A percentile compares a stretch with the other conserved stretches of the same genome.
phyloP scores from a whole-genome alignment of 2,888 invertebrate genomes.

The Athetis lepigone region DNA sequence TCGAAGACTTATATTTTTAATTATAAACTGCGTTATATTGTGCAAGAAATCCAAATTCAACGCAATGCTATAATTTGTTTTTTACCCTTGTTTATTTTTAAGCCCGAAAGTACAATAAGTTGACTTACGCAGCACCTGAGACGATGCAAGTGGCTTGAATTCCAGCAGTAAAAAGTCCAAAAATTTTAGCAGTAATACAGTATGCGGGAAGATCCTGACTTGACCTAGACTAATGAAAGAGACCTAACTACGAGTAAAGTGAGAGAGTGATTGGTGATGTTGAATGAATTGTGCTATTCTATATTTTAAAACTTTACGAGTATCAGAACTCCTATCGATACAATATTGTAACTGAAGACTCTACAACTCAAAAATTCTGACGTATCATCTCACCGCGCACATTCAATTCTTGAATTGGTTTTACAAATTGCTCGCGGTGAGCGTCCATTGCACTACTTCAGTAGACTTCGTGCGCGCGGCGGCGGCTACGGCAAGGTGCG shows the following conservation, averaged over 20 bases:
- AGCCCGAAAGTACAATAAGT: not conserved
- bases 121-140: conserved; percentile 1
- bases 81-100: not conserved
- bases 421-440: too few relatives aligned
- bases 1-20: not conserved
- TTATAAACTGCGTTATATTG: not conserved
- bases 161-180: conserved; percentile 9
- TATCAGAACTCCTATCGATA: too few relatives aligned
- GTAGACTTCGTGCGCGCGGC: too few relatives aligned
- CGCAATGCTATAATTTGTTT: conserved; percentile 7
- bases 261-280: not conserved
- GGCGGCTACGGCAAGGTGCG: too few relatives aligned
- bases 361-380: not conserved
- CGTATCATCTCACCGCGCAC: not conserved
- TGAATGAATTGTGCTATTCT: too few relatives aligned
- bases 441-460: too few relatives aligned
- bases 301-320: not conserved
- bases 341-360: not conserved
- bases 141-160: conserved; percentile 4
- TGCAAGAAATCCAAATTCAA: not conserved
- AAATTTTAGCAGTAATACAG: conserved; percentile 10
- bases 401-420: too few relatives aligned
- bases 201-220: not conserved
- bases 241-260: not conserved
- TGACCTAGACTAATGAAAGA: not conserved